Conservation (phyloP, 2,797 vertebrate genomes). For the Macropodus opercularis region DNA sequence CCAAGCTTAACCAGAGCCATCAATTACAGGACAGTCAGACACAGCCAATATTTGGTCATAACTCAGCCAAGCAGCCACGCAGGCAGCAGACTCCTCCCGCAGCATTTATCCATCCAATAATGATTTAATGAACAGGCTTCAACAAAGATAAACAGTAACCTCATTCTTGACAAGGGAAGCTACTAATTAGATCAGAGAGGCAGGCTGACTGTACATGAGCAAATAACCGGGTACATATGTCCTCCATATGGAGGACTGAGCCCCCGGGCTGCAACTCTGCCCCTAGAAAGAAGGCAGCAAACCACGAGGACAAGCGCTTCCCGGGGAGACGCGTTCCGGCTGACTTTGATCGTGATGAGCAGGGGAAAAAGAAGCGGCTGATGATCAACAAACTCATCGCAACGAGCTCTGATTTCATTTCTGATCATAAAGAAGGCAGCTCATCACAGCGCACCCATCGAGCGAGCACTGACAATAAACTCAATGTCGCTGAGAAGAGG, state of each 20-base stretch:
- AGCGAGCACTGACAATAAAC: slow-evolving; percentile 42
- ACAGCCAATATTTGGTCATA: slow-evolving; percentile 68
- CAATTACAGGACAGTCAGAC: slow-evolving; percentile 65
- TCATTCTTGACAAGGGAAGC: slow-evolving; percentile 62
- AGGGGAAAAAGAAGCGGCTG: not conserved
- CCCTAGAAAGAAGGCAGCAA: slow-evolving; percentile 40
- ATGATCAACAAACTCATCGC: slow-evolving; percentile 48
- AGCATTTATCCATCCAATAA: slow-evolving; percentile 71
- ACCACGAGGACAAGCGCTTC: slow-evolving; percentile 30
- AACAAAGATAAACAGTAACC: slow-evolving; percentile 68
- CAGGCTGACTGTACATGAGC: slow-evolving; percentile 43
- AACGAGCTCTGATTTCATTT: slow-evolving; percentile 53
- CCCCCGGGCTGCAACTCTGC: slow-evolving; percentile 40
- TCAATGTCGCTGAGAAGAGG: slow-evolving; percentile 20
- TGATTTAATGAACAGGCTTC: slow-evolving; percentile 66
- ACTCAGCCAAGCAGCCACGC: slow-evolving; percentile 51
- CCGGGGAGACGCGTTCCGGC: slow-evolving; percentile 26
- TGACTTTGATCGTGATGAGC: slow-evolving; percentile 56
- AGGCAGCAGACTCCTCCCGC: slow-evolving; percentile 59
- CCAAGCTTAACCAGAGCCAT: slow-evolving; percentile 59
- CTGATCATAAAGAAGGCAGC: slow-evolving; percentile 51
- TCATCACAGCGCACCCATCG: slow-evolving; percentile 48
- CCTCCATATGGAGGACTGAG: slow-evolving; percentile 54
- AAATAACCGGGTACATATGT: slow-evolving; percentile 59
- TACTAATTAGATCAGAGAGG: slow-evolving; percentile 69